Conservation (phyloP, 2,888 invertebrate genomes). For the Miltochrista miniata region DNA sequence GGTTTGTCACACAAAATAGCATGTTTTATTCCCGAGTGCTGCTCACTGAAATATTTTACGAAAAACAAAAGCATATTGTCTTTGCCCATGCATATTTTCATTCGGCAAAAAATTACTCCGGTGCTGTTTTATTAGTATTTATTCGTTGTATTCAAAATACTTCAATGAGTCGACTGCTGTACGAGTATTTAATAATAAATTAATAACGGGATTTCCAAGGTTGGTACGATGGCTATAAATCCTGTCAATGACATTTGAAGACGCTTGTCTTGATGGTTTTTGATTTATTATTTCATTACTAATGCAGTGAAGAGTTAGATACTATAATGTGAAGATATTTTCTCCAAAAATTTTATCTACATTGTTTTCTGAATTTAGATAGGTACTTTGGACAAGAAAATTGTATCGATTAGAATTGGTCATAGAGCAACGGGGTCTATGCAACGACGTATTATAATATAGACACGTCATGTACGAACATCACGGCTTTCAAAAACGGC, state of each 20-base stretch:
- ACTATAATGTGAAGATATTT: slow-evolving; percentile 8
- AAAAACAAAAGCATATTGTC: slow-evolving; percentile 81
- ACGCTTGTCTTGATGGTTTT: slow-evolving; percentile 12
- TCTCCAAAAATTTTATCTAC: not conserved
- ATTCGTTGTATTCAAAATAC: slow-evolving; percentile 69
- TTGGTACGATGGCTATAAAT: slow-evolving; percentile 37
- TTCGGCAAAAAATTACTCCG: slow-evolving; percentile 71
- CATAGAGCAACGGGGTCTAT: too few species aligned
- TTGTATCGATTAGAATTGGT: too few species aligned
- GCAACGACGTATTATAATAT: too few species aligned
- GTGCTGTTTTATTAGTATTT: slow-evolving; percentile 78
- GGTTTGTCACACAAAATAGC: slow-evolving; percentile 83
- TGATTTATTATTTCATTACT: slow-evolving; percentile 6
- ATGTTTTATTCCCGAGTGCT: slow-evolving; percentile 73
- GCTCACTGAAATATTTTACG: slow-evolving; percentile 79
- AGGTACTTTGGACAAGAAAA: not conserved
- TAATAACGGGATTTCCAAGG: slow-evolving; percentile 42
- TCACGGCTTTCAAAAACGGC: too few species aligned
- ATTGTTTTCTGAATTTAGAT: not conserved
- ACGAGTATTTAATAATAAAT: slow-evolving; percentile 60
- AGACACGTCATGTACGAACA: too few species aligned
- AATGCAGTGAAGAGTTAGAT: not conserved
- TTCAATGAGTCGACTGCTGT: slow-evolving; percentile 50
- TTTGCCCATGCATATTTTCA: slow-evolving; percentile 68
- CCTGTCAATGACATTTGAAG: slow-evolving; percentile 31